Base-by-base conservation (phyloP, 2,888 invertebrate species). In the Bibio marci region DNA sequence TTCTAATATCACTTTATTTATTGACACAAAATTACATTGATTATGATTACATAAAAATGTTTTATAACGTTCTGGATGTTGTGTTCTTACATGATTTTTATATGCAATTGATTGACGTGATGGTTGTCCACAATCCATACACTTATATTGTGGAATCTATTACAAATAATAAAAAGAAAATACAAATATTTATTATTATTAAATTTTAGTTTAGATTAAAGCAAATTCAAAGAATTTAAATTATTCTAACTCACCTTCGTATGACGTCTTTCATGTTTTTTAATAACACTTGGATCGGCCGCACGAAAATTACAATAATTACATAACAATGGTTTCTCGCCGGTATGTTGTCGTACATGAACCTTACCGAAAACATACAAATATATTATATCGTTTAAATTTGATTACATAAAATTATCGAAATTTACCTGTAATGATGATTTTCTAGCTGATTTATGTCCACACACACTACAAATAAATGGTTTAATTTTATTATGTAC, bases 301-400 rank as follows among this genome's bases (percentile, higher is more conserved):
- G 80, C 77, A 44, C 67, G 66, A 53, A 77, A 85, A 10, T 69
- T 64, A 51, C 82, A 82, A 17, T 66, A 57, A 27, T 72, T 67
- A 52, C 85, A 85, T 38, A 71, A 67, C 47, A 76, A 73, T 0
- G 82, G 82, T 52, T 82, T 83, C 48, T 80, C 80, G 4, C 81
- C 77, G 0, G 81, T 80, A 49, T 83, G 82, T 47, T 77, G 79
- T 11, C 82, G 62, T 49, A 76, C 62, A 55, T 85, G 83, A 47
- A 81, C 66, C 66, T 73, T 53, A n/a, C n/a, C 4, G 53, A 47
- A 53, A 47, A 41, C 33, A 17, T 43, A 41, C 34, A 39, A 37
- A 40, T 35, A 10, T 37, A 22, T 17, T 35, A 11, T 22, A 37
- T n/a, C n/a, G n/a, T n/a, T n/a, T n/a, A n/a, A n/a, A n/a, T n/a